phyloP scores from a whole-genome alignment of 2,797 vertebrate species.

The Setipinna tenuifilis region DNA sequence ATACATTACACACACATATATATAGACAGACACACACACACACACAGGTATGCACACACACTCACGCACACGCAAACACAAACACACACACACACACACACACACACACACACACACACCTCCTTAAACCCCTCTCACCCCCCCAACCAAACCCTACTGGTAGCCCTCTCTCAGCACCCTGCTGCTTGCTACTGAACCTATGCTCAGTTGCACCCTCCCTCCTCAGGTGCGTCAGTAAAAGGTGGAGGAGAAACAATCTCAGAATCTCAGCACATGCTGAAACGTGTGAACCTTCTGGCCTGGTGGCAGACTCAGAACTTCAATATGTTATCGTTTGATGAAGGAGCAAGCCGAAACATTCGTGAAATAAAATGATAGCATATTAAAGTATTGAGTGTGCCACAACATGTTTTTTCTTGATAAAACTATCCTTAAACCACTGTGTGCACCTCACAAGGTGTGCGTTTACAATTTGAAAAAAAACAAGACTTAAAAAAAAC shows the following conservation, averaged over 20 bases:
- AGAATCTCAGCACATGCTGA: neutral
- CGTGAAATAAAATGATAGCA: too few species aligned
- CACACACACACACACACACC: neutral
- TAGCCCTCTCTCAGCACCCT: neutral
- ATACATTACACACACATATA: too few species aligned
- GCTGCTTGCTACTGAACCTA: neutral
- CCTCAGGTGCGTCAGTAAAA: neutral
- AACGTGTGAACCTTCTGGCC: neutral
- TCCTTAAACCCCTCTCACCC: neutral
- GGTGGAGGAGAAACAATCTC: neutral
- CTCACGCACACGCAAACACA: conserved; percentile 21
- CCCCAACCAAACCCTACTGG: neutral
- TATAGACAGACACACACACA: neutral
- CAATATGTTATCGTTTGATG: neutral
- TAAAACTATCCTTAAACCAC: too few species aligned
- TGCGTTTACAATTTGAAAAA: too few species aligned
- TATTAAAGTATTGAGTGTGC: too few species aligned
- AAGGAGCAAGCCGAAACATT: neutral
- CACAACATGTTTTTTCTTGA: too few species aligned
- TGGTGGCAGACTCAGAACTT: neutral
- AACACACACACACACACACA: neutral
- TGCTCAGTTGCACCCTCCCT: neutral
- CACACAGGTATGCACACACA: neutral
- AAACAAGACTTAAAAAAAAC: too few species aligned
- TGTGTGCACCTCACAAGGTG: too few species aligned